Evolutionary conservation across 2,113 vertebrate species (phyloP).

Genomic region (Castor canadensis): DNA sequence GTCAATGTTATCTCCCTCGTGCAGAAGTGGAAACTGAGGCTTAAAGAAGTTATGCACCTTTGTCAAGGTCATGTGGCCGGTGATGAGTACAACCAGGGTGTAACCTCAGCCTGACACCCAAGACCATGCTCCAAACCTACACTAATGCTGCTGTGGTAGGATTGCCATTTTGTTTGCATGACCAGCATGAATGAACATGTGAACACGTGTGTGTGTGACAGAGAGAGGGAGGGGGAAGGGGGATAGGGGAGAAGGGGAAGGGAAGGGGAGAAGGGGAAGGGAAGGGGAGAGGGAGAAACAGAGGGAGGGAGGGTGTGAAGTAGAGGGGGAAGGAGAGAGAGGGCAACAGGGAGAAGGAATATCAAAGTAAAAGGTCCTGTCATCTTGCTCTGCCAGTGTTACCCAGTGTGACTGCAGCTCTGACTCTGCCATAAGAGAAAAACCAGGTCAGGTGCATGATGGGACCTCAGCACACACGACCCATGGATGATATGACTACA

Average conservation of each 20-base stretch:
- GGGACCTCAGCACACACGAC: neutral
- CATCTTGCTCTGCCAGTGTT: neutral
- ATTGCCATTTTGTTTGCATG: neutral
- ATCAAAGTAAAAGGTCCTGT: neutral
- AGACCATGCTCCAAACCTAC: neutral
- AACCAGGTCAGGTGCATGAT: rapidly evolving
- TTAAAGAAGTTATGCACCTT: neutral
- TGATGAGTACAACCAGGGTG: neutral
- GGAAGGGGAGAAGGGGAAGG: too few relatives aligned
- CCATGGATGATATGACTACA: neutral
- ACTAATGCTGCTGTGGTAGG: rapidly evolving
- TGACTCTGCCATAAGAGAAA: neutral
- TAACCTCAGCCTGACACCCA: neutral
- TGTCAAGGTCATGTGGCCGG: neutral
- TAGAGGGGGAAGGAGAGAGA: neutral
- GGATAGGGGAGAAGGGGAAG: too few relatives aligned
- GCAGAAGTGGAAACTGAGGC: neutral
- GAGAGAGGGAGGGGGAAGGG: too few relatives aligned
- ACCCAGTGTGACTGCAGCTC: neutral
- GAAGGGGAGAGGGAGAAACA: too few relatives aligned
- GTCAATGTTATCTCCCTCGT: neutral
- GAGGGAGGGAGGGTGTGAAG: too few relatives aligned
- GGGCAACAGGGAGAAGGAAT: neutral
- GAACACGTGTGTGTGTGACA: neutral
- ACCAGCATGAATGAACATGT: neutral